These are phyloP conservation scores for Scaptomyza pallida DNA, from an alignment of 1,140 invertebrate genomes.

Conservation along the genomic window DNA sequence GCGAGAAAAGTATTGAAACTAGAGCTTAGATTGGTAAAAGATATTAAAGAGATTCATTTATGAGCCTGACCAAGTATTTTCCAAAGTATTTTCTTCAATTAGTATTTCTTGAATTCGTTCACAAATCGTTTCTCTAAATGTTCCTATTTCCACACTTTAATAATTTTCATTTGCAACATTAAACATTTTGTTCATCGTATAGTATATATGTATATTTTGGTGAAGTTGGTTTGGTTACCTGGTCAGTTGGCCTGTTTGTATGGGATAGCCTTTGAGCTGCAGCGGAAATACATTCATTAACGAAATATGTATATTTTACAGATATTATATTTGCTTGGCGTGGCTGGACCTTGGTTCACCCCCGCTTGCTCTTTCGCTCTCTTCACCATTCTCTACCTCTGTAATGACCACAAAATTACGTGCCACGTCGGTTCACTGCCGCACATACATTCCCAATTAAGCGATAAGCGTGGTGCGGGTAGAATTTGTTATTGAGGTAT, in stretches of 20 bases:
- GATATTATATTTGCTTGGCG: conserved; percentile 26
- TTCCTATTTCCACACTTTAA: no score
- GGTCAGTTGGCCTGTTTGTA: background rate
- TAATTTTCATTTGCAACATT: no score
- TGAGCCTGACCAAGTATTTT: no score
- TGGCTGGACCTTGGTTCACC: background rate
- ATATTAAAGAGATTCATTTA: no score
- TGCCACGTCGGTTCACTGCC: conserved; percentile 54
- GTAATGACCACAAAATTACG: conserved; percentile 75
- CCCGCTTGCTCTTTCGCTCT: no score
- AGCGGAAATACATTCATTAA: conserved; percentile 16
- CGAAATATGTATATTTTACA: conserved; percentile 17
- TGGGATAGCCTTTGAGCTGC: conserved; percentile 4
- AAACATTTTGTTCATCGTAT: no score
- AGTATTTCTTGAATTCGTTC: no score
- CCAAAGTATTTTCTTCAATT: no score
- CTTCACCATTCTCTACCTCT: background rate
- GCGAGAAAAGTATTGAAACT: no score
- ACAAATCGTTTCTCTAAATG: no score
- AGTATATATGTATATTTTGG: no score
- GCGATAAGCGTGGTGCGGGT: conserved; percentile 28
- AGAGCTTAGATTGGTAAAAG: no score
- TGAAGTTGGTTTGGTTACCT: background rate
- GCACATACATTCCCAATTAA: conserved; percentile 49
- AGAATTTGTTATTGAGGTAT: background rate